Base-by-base conservation (phyloP, 2,113 vertebrate genomes). In the Felis chaus region DNA sequence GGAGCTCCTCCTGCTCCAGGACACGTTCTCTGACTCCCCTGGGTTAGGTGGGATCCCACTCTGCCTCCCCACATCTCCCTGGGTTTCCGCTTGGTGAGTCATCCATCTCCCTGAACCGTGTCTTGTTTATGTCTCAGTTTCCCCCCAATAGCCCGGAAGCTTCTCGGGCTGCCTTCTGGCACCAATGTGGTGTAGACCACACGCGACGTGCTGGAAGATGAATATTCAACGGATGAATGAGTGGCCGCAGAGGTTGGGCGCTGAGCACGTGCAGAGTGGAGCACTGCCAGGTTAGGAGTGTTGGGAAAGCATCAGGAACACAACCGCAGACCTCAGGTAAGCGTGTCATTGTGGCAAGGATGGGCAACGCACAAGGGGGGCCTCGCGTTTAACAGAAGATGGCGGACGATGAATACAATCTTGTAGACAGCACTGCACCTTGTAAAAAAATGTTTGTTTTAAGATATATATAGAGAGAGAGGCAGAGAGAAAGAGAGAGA, bases 351-450 rank as follows among this genome's bases (percentile, higher is more conserved):
- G 16, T 5, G 69, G 29, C 19, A 7, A 73, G 31, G 55, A 69
- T 31, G 25, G 4, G 3, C 21, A n/a, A 66, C 1, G 0, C 0
- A n/a, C 7, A 10, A 27, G 4, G 31, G 53, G 68, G 84, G 53
- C 23, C 74, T 74, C 19, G n/a, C 1, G 2, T 36, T 84, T 33
- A 66, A 85, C 29, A 74, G 16, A 80, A 73, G 78, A 31, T 92
- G 31, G 16, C 73, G 78, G 41, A 10, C 1, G 1, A 48, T 53
- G 78, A 74, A 53, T 48, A 48, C 5, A 31, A 7, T 41, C 41
- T 88, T 48, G 19, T 7, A 65, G 63, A 68, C 2, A 79, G 45
- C 48, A 41, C 27, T 36, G 61, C 21, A 8, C 21, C 23, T 23
- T 55, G 14, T 57, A 9, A 61, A 61, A 61, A 61, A 8, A 61